A percentile compares a stretch with the other conserved stretches of the same genome.
Evolutionary conservation across 2,888 invertebrate genomes (phyloP).

Genomic region (Drosophila stalkeri): DNA sequence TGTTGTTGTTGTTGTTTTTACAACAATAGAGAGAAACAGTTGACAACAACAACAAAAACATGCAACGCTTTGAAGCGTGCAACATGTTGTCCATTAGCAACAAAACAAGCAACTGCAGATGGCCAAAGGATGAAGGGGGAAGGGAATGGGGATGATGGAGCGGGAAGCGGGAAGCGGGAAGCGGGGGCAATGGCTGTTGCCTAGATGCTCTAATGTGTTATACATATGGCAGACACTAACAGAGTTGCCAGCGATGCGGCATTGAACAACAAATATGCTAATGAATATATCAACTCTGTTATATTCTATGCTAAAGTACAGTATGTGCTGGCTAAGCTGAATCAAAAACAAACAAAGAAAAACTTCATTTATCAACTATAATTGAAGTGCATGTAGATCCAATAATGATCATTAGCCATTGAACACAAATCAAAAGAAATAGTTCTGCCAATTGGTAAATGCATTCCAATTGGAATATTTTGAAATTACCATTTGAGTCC

Average conservation of each 20-base stretch:
- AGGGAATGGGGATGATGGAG: too few species aligned
- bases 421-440: neutral
- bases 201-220: constrained; percentile 26
- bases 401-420: neutral
- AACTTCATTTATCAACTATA: neutral
- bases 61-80: constrained; percentile 60
- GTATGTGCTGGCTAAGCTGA: neutral
- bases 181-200: neutral
- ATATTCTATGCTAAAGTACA: neutral
- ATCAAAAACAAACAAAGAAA: neutral
- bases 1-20: constrained; percentile 32
- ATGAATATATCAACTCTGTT: constrained; percentile 10
- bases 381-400: too few species aligned
- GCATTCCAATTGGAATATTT: neutral
- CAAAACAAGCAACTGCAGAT: constrained; percentile 8
- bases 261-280: constrained; percentile 11
- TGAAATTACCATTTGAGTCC: neutral
- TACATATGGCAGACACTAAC: constrained; percentile 23
- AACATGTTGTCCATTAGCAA: constrained; percentile 61
- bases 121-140: neutral
- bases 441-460: neutral
- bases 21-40: constrained; percentile 59
- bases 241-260: constrained; percentile 24
- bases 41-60: constrained; percentile 50
- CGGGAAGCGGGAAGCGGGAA: neutral